These are phyloP conservation scores for Ophion ventricosus DNA, from an alignment of 2,888 invertebrate genomes.

Conservation along the genomic window DNA sequence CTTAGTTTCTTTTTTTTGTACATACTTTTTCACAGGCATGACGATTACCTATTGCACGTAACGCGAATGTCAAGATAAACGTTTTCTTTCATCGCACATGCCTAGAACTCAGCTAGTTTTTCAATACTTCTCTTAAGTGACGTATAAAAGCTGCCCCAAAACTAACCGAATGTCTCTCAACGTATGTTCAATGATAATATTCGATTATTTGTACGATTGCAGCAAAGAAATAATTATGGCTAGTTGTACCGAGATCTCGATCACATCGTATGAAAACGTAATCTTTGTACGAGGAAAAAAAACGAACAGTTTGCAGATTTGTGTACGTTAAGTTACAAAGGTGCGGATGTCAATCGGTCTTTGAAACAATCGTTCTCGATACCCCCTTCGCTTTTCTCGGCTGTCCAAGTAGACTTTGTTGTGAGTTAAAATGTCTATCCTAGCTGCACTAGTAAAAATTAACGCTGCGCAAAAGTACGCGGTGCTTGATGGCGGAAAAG, in stretches of 20 bases:
- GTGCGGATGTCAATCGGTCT: neutral
- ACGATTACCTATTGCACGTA: slow-evolving; percentile 45
- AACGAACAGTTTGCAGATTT: neutral
- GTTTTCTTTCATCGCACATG: slow-evolving; percentile 2
- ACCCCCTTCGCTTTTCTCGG: neutral
- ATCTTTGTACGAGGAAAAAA: slow-evolving; percentile 8
- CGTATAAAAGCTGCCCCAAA: neutral
- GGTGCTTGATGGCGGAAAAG: neutral
- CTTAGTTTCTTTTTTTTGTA: slow-evolving; percentile 44
- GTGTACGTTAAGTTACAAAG: neutral
- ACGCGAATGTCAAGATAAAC: slow-evolving; percentile 6
- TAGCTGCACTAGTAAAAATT: neutral
- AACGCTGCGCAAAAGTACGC: slow-evolving; percentile 8
- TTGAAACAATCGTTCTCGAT: neutral
- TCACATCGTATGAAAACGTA: neutral
- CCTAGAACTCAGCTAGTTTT: neutral
- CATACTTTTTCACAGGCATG: slow-evolving; percentile 43
- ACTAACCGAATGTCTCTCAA: neutral
- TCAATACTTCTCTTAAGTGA: neutral
- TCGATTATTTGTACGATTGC: slow-evolving; percentile 52
- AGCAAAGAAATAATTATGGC: slow-evolving; percentile 28
- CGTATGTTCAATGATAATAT: slow-evolving; percentile 12
- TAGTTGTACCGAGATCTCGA: slow-evolving; percentile 22
- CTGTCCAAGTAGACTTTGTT: neutral
- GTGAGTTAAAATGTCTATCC: neutral